phyloP scores from a whole-genome alignment of 1,140 invertebrate species.

The Thalassaphorura encarpata region DNA sequence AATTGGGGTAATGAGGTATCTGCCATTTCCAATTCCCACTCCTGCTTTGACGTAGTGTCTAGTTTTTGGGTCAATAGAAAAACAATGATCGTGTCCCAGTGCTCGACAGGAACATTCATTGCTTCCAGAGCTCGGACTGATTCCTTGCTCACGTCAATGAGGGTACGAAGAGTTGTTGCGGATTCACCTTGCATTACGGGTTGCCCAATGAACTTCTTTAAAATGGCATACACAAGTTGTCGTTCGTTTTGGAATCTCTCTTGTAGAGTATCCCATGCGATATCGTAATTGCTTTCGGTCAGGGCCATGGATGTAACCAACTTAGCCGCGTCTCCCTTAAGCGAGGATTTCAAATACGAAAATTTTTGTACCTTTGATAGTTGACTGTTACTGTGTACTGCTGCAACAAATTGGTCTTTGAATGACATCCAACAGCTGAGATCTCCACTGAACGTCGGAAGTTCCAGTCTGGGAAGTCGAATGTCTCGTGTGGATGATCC shows the following conservation, averaged over 20 bases:
- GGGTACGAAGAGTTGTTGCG: neutral
- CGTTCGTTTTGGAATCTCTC: neutral
- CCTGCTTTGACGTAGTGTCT: neutral
- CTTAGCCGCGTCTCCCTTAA: slow-evolving; percentile 4
- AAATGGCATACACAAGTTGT: neutral
- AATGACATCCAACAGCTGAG: slow-evolving; percentile 8
- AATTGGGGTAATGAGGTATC: neutral
- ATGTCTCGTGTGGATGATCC: neutral
- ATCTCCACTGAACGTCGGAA: slow-evolving; percentile 7
- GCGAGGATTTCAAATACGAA: slow-evolving; percentile 2
- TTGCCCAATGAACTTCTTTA: neutral
- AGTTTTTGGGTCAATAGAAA: neutral
- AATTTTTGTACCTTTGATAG: slow-evolving; percentile 2
- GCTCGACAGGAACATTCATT: neutral
- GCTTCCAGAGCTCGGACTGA: neutral
- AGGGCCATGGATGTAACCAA: neutral
- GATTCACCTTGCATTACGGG: neutral
- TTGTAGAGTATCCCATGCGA: neutral
- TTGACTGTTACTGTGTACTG: neutral
- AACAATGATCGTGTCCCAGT: neutral
- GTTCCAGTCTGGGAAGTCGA: neutral
- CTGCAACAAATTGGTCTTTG: slow-evolving; percentile 1
- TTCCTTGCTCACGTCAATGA: neutral
- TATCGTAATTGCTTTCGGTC: neutral
- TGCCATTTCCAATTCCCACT: neutral